Conservation (phyloP, 2,797 vertebrate genomes). For the Rhodeus uyekii region DNA sequence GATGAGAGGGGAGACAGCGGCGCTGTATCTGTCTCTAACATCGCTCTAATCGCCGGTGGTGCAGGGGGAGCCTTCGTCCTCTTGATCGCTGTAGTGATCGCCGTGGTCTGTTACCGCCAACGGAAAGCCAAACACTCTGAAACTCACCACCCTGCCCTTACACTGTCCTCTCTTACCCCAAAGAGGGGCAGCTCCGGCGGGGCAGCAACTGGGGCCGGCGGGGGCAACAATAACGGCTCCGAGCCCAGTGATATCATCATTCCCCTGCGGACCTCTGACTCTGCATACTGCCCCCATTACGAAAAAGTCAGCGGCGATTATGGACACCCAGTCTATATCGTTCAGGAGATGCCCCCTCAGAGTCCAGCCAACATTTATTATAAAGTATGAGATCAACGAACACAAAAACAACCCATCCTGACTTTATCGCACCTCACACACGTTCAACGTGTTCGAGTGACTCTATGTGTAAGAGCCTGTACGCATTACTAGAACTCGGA, state of each 20-base stretch:
- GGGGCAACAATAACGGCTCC: conserved; percentile 61
- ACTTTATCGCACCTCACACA: conserved; percentile 1
- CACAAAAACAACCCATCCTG: conserved; percentile 14
- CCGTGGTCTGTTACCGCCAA: conserved; percentile 74
- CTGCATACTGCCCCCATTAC: conserved; percentile 80
- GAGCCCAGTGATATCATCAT: conserved; percentile 73
- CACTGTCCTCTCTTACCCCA: conserved; percentile 67
- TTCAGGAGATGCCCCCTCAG: conserved; percentile 78
- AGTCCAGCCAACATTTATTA: conserved; percentile 82
- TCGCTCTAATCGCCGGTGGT: conserved; percentile 76
- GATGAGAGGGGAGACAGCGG: conserved; percentile 40
- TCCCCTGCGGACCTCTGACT: conserved; percentile 72
- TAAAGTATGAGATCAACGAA: conserved; percentile 74
- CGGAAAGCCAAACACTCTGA: conserved; percentile 78
- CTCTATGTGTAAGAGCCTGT: conserved; percentile 18
- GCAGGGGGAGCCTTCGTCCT: conserved; percentile 77
- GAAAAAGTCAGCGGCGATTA: conserved; percentile 83
- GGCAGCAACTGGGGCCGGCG: conserved; percentile 14
- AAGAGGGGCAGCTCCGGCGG: conserved; percentile 59
- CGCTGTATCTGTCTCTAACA: conserved; percentile 72
- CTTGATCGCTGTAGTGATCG: conserved; percentile 73
- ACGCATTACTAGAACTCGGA: neutral
- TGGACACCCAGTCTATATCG: conserved; percentile 80
- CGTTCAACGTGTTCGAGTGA: conserved; percentile 8
- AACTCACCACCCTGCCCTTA: conserved; percentile 75